These are phyloP conservation scores for Platysteira castanea DNA, from an alignment of 2,113 vertebrate genomes.

Conservation along the genomic window DNA sequence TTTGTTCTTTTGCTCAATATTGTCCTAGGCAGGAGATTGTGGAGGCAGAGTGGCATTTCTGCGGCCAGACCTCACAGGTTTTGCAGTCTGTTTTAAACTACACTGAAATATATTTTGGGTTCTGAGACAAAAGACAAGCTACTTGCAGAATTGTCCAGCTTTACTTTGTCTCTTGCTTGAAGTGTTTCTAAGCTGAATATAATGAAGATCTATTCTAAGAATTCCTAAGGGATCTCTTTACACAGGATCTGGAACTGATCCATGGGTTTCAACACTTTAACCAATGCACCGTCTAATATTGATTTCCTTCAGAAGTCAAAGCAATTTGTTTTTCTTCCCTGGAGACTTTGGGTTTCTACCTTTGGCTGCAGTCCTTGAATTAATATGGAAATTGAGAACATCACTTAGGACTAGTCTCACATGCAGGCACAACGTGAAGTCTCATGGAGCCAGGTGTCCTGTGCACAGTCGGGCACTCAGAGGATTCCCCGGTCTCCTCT, in stretches of 20 bases:
- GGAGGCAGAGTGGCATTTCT: neutral
- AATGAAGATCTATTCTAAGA: constrained; percentile 33
- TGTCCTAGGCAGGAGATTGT: neutral
- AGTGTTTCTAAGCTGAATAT: constrained; percentile 20
- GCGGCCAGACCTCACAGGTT: neutral
- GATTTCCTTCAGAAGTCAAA: constrained; percentile 45
- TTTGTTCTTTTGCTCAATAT: neutral
- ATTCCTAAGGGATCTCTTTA: constrained; percentile 33
- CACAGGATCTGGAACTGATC: constrained; percentile 21
- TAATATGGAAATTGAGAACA: constrained; percentile 41
- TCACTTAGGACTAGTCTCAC: neutral
- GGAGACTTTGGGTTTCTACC: neutral
- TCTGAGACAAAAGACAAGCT: neutral
- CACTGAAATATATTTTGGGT: neutral
- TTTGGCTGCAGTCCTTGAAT: constrained; percentile 43
- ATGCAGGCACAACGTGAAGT: neutral
- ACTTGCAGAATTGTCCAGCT: neutral
- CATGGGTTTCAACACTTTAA: constrained; percentile 34
- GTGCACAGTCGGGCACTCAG: neutral
- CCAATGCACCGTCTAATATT: constrained; percentile 2
- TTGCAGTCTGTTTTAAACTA: neutral
- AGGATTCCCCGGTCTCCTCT: neutral
- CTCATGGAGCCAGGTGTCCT: neutral
- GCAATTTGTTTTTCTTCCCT: constrained; percentile 37
- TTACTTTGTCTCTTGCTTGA: neutral